These are phyloP conservation scores for Wiebesia pumilae DNA, from an alignment of 1,140 invertebrate genomes.

Conservation along the genomic window DNA sequence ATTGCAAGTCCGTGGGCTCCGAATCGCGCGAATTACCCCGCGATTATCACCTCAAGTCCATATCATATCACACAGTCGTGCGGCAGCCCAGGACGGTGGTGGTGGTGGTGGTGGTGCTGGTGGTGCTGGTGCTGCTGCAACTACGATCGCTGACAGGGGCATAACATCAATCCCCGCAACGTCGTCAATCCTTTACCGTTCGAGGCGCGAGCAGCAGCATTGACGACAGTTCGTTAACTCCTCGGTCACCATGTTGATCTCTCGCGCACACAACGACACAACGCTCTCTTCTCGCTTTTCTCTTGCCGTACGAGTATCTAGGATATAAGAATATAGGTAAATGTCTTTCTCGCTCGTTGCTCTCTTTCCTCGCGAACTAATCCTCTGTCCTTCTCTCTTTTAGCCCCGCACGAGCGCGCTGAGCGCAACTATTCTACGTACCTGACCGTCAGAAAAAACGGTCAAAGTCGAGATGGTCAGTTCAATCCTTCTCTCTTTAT, in stretches of 20 bases:
- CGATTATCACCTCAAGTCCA: conserved; percentile 54
- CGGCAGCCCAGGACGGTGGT: conserved; percentile 19
- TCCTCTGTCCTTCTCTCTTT: conserved; percentile 10
- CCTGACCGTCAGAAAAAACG: conserved; percentile 42
- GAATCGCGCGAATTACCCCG: conserved; percentile 61
- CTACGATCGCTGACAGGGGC: conserved; percentile 29
- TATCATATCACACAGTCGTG: conserved; percentile 53
- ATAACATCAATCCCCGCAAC: conserved; percentile 32
- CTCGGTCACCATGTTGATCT: conserved; percentile 69
- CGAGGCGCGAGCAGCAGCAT: conserved; percentile 35
- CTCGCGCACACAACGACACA: conserved; percentile 32
- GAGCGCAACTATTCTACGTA: neutral
- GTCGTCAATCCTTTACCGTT: conserved; percentile 28
- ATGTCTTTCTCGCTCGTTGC: neutral
- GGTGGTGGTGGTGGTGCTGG: conserved; percentile 8
- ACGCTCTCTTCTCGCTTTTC: conserved; percentile 24
- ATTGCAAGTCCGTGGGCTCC: conserved; percentile 66
- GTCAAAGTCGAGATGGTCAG: conserved; percentile 19
- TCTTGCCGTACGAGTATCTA: neutral
- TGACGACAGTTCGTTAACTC: conserved; percentile 65
- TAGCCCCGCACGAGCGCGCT: neutral
- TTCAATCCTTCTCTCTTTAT: neutral
- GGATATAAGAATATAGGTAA: neutral
- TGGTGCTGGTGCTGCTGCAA: conserved; percentile 14
- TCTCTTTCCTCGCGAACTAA: conserved; percentile 9